Percentiles rank a stretch among this genome's conserved stretches.
Evolutionary conservation across 2,888 invertebrate species (phyloP).

Genomic region (Caenorhabditis virilis): DNA sequence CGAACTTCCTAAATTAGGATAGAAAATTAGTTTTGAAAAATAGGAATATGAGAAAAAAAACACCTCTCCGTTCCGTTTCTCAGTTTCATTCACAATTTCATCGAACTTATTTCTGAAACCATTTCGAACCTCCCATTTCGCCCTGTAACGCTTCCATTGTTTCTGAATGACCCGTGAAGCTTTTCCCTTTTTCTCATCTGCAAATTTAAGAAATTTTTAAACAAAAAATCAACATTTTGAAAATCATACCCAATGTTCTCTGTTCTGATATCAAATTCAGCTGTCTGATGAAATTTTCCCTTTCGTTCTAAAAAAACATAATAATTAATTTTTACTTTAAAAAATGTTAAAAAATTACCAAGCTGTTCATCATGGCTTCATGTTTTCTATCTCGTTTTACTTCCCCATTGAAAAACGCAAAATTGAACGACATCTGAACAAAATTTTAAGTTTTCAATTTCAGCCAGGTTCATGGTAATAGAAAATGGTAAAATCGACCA

Average conservation of each 20-base stretch:
- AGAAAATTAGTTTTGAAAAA: neutral
- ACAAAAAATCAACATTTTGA: neutral
- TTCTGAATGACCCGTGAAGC: slow-evolving; percentile 19
- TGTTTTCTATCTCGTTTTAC: slow-evolving; percentile 37
- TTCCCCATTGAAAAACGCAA: slow-evolving; percentile 40
- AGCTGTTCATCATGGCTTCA: slow-evolving; percentile 43
- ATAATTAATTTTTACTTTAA: neutral
- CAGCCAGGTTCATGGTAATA: too few relatives aligned
- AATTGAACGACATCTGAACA: slow-evolving; percentile 40
- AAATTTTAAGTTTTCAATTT: neutral
- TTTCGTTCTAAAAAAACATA: slow-evolving; percentile 30
- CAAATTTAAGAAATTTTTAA: too few relatives aligned
- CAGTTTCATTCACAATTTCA: neutral
- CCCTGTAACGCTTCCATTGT: slow-evolving; percentile 10
- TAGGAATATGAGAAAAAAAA: neutral
- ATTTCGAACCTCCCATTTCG: neutral
- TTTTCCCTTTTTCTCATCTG: slow-evolving; percentile 13
- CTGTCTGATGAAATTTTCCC: slow-evolving; percentile 30
- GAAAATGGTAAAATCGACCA: too few relatives aligned
- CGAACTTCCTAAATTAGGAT: slow-evolving; percentile 5
- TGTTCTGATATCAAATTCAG: slow-evolving; percentile 3
- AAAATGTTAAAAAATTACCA: slow-evolving; percentile 23
- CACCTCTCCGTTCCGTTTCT: neutral
- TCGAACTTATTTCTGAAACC: slow-evolving; percentile 13
- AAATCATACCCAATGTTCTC: neutral